A percentile compares a stretch with the other conserved stretches of the same genome.
Conservation (phyloP, 1,140 invertebrate genomes). For the Yoshiicerus persimilis region DNA sequence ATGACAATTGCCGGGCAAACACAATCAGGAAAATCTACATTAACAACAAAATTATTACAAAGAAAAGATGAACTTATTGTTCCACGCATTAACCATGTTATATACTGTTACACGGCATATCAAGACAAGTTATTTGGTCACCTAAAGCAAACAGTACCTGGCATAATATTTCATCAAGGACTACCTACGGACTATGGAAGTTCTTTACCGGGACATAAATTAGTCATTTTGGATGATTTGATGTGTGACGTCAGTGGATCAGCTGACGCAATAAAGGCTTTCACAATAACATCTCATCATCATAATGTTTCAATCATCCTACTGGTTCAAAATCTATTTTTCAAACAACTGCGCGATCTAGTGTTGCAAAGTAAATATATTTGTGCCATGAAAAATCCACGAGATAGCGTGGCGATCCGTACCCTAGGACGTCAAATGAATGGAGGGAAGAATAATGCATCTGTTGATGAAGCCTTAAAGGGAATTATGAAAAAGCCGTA, state of each 20-base stretch:
- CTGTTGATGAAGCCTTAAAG: background rate
- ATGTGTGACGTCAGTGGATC: constrained; percentile 21
- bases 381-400: background rate
- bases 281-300: constrained; percentile 30
- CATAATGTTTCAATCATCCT: background rate
- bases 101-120: constrained; percentile 27
- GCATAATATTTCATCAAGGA: constrained; percentile 28
- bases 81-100: background rate
- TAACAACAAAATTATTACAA: background rate
- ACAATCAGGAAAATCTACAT: too few relatives aligned
- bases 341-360: background rate
- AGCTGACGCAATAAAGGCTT: background rate
- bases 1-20: too few relatives aligned
- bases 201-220: background rate
- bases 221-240: constrained; percentile 30
- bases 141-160: background rate
- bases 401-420: background rate
- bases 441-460: constrained; percentile 26
- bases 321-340: constrained; percentile 23
- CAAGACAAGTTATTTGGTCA: background rate
- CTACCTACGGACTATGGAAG: background rate
- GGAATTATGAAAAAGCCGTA: background rate
- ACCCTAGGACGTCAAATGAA: constrained; percentile 27
- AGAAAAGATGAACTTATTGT: constrained; percentile 27
- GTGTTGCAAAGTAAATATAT: constrained; percentile 27